Percentiles rank a stretch among this genome's conserved stretches.
These are phyloP conservation scores for Drosophila repletoides DNA, from an alignment of 1,140 invertebrate species.

Conservation along the genomic window DNA sequence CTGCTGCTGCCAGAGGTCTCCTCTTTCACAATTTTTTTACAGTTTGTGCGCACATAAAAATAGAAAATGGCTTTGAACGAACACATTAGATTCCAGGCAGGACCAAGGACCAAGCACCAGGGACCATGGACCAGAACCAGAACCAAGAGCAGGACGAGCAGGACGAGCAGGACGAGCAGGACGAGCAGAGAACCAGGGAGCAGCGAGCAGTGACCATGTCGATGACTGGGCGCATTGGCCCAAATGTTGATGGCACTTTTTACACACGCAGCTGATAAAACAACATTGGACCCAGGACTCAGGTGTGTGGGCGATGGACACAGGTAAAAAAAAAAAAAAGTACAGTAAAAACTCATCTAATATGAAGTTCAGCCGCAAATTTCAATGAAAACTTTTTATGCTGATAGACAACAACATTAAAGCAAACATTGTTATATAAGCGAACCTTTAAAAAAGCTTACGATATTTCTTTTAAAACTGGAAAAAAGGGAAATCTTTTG, in stretches of 20 bases:
- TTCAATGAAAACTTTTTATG: conserved; percentile 20
- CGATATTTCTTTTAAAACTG: too few relatives aligned
- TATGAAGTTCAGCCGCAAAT: conserved; percentile 2
- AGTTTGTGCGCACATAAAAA: conserved; percentile 80
- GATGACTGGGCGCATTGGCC: conserved; percentile 43
- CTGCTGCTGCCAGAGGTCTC: not conserved
- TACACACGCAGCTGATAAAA: conserved; percentile 40
- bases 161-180: too few relatives aligned
- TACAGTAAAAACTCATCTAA: conserved; percentile 2
- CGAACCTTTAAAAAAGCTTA: not conserved
- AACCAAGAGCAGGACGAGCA: too few relatives aligned
- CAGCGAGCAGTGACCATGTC: conserved; percentile 31
- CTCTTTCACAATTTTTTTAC: conserved; percentile 53
- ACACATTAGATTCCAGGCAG: conserved; percentile 63
- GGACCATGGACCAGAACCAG: not conserved
- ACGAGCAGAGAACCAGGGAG: too few relatives aligned
- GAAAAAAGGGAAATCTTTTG: too few relatives aligned
- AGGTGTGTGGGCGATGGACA: conserved; percentile 14
- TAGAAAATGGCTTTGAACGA: conserved; percentile 74
- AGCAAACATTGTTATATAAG: not conserved
- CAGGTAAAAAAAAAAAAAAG: too few relatives aligned
- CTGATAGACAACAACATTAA: not conserved
- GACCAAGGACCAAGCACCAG: conserved; percentile 3
- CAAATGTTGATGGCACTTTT: conserved; percentile 65
- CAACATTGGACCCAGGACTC: conserved; percentile 23